Percentiles rank a stretch among this genome's conserved stretches.
Evolutionary conservation across 1,140 invertebrate species (phyloP).

Genomic region (Lepidotrigona ventralis): DNA sequence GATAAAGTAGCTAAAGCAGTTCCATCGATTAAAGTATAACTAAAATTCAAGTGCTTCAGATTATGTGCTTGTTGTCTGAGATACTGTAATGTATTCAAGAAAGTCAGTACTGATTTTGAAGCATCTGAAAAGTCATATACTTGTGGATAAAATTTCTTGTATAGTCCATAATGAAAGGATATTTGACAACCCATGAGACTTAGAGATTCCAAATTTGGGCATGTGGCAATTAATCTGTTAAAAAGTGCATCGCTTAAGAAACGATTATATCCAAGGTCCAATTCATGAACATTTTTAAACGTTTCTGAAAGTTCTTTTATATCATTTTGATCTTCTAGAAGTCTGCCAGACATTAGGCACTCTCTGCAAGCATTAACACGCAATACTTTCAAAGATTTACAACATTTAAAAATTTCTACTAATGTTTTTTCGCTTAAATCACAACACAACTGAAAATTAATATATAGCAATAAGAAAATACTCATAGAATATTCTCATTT

Average conservation of each 20-base stretch:
- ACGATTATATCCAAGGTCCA: conserved; percentile 84
- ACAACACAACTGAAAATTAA: conserved; percentile 71
- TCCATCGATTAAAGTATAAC: conserved; percentile 84
- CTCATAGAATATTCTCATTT: background rate
- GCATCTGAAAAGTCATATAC: conserved; percentile 74
- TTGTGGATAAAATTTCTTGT: conserved; percentile 84
- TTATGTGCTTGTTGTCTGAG: conserved; percentile 80
- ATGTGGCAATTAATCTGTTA: conserved; percentile 83
- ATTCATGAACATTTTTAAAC: conserved; percentile 81
- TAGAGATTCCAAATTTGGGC: conserved; percentile 82
- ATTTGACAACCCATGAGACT: conserved; percentile 85
- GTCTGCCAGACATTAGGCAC: conserved; percentile 86
- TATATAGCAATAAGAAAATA: conserved; percentile 1
- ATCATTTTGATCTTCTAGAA: conserved; percentile 82
- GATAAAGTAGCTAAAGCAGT: conserved; percentile 81
- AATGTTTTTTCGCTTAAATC: conserved; percentile 84
- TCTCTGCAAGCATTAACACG: conserved; percentile 84
- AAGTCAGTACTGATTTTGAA: conserved; percentile 86
- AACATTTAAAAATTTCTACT: conserved; percentile 81
- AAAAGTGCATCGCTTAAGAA: conserved; percentile 87
- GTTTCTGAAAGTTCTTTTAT: conserved; percentile 78
- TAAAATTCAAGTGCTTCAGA: conserved; percentile 83
- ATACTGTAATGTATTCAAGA: conserved; percentile 83
- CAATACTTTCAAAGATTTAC: conserved; percentile 81
- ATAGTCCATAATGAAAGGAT: conserved; percentile 85